Evolutionary conservation across 1,140 invertebrate species (phyloP).

Genomic region (Eurytemora carolleeae): DNA sequence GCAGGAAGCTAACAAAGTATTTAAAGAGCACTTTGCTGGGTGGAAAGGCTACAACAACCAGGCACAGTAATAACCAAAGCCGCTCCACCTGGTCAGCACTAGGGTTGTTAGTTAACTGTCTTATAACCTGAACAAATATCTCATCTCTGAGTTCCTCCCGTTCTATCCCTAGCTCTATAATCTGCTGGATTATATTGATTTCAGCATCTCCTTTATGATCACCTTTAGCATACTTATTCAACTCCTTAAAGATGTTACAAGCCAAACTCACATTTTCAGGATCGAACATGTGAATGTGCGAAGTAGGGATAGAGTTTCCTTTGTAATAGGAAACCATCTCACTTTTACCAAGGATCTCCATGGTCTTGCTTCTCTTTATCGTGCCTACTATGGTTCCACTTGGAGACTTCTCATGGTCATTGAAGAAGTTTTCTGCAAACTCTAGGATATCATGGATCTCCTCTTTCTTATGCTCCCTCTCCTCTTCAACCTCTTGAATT

Average conservation of each 20-base stretch:
- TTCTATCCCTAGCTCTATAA: slow-evolving; percentile 65
- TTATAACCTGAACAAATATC: slow-evolving; percentile 65
- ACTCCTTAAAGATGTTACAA: slow-evolving; percentile 64
- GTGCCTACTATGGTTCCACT: slow-evolving; percentile 14
- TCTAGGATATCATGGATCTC: background rate
- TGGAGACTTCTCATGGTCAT: slow-evolving; percentile 14
- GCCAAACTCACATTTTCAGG: slow-evolving; percentile 76
- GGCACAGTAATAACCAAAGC: slow-evolving; percentile 68
- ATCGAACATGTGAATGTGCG: slow-evolving; percentile 84
- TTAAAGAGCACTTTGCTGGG: slow-evolving; percentile 66
- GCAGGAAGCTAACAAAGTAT: slow-evolving; percentile 56
- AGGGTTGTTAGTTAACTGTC: slow-evolving; percentile 63
- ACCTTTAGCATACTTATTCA: slow-evolving; percentile 63
- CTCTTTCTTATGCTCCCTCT: background rate
- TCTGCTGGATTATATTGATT: slow-evolving; percentile 54
- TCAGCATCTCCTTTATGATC: slow-evolving; percentile 64
- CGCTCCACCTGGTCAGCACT: slow-evolving; percentile 50
- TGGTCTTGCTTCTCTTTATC: slow-evolving; percentile 40
- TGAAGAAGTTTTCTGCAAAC: slow-evolving; percentile 13
- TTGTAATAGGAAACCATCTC: slow-evolving; percentile 82
- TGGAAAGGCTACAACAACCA: slow-evolving; percentile 73
- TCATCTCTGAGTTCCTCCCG: slow-evolving; percentile 71
- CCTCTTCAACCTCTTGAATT: background rate
- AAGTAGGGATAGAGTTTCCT: slow-evolving; percentile 66
- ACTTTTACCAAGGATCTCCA: slow-evolving; percentile 60